Evolutionary conservation across 2,888 invertebrate genomes (phyloP).

Genomic region (Acrobasis repandana): DNA sequence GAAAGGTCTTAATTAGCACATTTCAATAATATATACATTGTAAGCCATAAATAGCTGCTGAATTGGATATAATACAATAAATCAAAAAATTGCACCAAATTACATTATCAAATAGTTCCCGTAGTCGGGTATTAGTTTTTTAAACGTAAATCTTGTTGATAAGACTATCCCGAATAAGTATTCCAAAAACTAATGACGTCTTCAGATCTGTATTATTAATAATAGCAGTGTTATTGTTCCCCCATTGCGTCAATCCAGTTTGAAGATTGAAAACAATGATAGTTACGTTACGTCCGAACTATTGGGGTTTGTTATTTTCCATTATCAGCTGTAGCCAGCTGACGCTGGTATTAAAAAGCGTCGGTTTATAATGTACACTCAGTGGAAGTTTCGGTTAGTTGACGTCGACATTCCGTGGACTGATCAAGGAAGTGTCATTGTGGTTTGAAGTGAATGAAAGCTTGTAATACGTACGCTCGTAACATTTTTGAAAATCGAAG

Average conservation of each 20-base stretch:
- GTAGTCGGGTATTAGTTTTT: no score
- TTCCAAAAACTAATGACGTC: conserved; percentile 5
- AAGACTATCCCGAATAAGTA: not conserved
- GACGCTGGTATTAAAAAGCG: conserved; percentile 44
- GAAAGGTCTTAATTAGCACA: no score
- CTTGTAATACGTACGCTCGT: no score
- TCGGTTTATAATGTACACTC: conserved; percentile 41
- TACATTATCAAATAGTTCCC: no score
- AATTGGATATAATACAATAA: no score
- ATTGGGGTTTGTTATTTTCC: conserved; percentile 35
- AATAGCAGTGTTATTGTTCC: conserved; percentile 31
- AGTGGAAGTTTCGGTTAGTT: conserved; percentile 42
- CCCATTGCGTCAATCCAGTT: conserved; percentile 42
- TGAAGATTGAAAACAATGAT: conserved; percentile 19
- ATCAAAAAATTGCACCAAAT: no score
- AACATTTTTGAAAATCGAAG: no score
- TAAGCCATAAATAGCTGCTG: no score
- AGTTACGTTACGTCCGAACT: not conserved
- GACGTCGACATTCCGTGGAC: not conserved
- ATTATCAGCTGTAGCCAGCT: conserved; percentile 43
- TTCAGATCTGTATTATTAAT: not conserved
- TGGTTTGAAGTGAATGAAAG: not conserved
- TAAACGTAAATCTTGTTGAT: no score
- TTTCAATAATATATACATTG: no score
- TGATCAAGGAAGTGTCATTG: not conserved